Percentiles rank a stretch among this genome's conserved stretches.
Evolutionary conservation across 2,113 vertebrate genomes (phyloP).

Genomic region (Vulpes vulpes): DNA sequence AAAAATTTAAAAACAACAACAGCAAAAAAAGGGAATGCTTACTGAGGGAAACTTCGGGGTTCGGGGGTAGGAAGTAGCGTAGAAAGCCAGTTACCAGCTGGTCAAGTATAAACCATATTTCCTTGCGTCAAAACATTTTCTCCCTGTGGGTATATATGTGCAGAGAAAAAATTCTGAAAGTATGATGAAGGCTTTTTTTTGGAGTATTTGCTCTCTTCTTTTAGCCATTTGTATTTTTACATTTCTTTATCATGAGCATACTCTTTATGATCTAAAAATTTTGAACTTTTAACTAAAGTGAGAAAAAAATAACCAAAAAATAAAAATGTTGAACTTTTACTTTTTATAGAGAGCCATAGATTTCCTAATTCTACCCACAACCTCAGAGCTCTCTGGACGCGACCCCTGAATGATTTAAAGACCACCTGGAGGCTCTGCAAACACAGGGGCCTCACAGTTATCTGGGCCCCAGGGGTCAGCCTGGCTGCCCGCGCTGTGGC

Average conservation of each 20-base stretch:
- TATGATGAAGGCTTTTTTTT: neutral
- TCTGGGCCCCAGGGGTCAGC: neutral
- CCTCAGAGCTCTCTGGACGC: neutral
- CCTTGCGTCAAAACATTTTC: neutral
- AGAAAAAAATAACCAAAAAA: too few species aligned
- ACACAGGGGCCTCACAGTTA: neutral
- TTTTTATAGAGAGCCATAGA: neutral
- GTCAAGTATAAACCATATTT: neutral
- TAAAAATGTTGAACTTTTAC: conserved; percentile 8
- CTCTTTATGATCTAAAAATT: neutral
- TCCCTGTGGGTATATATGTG: neutral
- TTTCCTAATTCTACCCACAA: neutral
- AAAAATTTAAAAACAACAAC: too few species aligned
- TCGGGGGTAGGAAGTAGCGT: neutral
- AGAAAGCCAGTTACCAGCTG: neutral
- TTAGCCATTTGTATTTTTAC: neutral
- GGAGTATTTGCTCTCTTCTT: conserved; percentile 18
- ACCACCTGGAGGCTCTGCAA: neutral
- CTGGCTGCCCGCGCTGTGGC: too few species aligned
- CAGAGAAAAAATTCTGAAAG: neutral
- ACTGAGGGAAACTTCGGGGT: neutral
- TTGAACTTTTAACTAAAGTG: too few species aligned
- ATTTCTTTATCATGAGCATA: conserved; percentile 24
- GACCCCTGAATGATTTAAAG: neutral
- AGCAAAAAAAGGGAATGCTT: neutral